Evolutionary conservation across 2,797 vertebrate species (phyloP).

Genomic region (Etheostoma nigrum): DNA sequence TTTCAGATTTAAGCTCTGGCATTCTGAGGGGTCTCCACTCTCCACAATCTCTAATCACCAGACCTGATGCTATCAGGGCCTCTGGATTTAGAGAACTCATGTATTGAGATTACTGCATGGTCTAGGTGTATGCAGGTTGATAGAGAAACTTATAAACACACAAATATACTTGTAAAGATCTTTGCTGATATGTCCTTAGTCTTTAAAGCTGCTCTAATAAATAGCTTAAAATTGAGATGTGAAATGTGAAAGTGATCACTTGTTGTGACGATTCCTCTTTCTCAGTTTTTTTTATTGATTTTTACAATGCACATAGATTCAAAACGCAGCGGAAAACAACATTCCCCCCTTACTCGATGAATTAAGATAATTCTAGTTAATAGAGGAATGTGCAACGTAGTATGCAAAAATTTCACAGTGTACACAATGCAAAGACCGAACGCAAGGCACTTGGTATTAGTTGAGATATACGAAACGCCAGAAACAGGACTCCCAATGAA

Average conservation of each 20-base stretch:
- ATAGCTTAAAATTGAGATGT: not conserved
- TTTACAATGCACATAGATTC: no score
- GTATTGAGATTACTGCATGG: conserved; percentile 1
- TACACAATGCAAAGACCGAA: no score
- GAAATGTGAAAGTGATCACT: not conserved
- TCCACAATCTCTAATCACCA: conserved; percentile 27
- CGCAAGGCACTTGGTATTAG: no score
- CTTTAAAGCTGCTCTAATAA: not conserved
- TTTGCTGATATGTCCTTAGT: not conserved
- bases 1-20: conserved; percentile 41
- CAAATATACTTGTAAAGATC: not conserved
- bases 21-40: conserved; percentile 15
- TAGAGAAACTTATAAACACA: not conserved
- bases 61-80: conserved; percentile 29
- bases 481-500: not conserved
- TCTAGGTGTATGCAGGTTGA: not conserved
- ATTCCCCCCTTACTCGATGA: no score
- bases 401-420: no score
- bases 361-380: no score
- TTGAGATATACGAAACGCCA: no score
- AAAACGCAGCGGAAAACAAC: no score
- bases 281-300: no score
- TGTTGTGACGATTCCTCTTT: no score
- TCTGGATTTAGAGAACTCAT: conserved; percentile 1
- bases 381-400: no score